Conservation (phyloP, 2,888 invertebrate species). For the Autographa pulchrina region DNA sequence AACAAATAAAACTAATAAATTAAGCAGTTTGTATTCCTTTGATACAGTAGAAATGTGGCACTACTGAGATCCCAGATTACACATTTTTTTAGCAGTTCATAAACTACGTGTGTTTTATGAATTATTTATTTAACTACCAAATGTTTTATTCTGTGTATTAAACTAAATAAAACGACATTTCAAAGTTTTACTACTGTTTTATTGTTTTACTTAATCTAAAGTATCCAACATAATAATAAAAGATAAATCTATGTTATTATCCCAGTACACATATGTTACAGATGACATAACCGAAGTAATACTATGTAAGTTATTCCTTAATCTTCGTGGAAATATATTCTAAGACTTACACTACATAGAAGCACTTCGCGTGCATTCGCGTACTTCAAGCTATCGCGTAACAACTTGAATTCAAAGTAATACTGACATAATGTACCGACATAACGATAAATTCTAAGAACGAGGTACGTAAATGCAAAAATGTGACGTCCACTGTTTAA, state of each 20-base stretch:
- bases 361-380: background rate
- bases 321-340: background rate
- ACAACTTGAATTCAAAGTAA: conserved; percentile 33
- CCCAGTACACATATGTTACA: background rate
- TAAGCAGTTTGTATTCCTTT: conserved; percentile 59
- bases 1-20: conserved; percentile 46
- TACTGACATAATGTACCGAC: conserved; percentile 34
- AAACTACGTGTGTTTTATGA: conserved; percentile 57
- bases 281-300: background rate
- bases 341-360: conserved; percentile 2
- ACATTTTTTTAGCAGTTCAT: conserved; percentile 56
- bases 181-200: conserved; percentile 31
- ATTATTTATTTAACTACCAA: conserved; percentile 48
- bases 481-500: conserved; percentile 50
- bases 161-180: conserved; percentile 27
- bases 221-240: background rate
- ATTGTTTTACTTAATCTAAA: conserved; percentile 17
- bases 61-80: conserved; percentile 56
- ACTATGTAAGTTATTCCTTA: background rate
- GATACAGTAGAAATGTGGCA: conserved; percentile 51
- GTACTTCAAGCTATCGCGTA: conserved; percentile 15
- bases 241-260: background rate
- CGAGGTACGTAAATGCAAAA: conserved; percentile 41
- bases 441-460: conserved; percentile 47
- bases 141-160: conserved; percentile 53